Evolutionary conservation across 2,113 vertebrate species (phyloP).

Genomic region (Hepsetus odoe): DNA sequence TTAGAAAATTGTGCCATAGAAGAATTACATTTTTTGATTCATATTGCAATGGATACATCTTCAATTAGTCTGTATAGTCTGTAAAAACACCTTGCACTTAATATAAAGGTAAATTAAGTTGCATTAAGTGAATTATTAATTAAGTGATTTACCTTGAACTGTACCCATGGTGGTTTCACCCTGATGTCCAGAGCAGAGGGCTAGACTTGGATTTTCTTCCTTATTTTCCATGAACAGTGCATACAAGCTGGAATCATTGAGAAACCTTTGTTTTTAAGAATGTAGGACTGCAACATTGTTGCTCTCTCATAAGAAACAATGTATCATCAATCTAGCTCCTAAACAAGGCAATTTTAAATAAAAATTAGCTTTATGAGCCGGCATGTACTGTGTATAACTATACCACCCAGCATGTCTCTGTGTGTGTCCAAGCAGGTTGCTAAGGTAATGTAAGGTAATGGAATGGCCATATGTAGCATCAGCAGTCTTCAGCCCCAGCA

Average conservation of each 20-base stretch:
- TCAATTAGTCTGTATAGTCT: too few species aligned
- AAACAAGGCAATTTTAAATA: background rate
- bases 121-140: too few species aligned
- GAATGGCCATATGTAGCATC: constrained; percentile 31
- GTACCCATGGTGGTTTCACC: too few species aligned
- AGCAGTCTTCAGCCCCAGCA: constrained; percentile 24
- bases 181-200: too few species aligned
- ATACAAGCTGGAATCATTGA: background rate
- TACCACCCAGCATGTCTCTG: background rate
- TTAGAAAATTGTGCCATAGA: too few species aligned
- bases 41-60: too few species aligned
- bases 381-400: background rate
- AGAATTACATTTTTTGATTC: too few species aligned
- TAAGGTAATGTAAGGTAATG: constrained; percentile 30
- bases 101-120: too few species aligned
- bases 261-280: background rate
- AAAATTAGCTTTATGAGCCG: background rate
- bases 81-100: too few species aligned
- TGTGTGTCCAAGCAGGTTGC: constrained; percentile 27
- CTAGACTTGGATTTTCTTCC: too few species aligned
- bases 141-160: too few species aligned
- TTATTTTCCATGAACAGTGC: too few species aligned
- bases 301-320: background rate
- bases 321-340: background rate
- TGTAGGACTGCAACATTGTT: background rate